A percentile compares a stretch with the other conserved stretches of the same genome.
phyloP scores from a whole-genome alignment of 2,113 vertebrate genomes.

The Engraulis encrasicolus region DNA sequence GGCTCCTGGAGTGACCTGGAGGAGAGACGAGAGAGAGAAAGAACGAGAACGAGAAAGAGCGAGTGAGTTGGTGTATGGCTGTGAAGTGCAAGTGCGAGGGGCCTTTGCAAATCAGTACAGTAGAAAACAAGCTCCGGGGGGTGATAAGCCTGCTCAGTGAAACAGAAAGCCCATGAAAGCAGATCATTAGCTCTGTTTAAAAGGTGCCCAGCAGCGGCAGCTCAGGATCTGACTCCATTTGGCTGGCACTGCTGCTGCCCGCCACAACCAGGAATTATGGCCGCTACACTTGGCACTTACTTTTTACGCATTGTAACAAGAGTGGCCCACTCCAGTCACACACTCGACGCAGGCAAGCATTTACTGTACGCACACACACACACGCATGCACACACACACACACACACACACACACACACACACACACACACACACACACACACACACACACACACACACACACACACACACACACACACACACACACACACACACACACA shows the following conservation, averaged over 20 bases:
- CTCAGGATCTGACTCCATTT: neutral
- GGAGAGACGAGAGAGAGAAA: no score
- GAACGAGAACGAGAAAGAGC: no score
- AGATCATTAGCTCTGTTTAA: constrained; percentile 12
- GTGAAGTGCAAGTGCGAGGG: neutral
- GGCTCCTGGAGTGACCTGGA: neutral
- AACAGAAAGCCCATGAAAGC: neutral
- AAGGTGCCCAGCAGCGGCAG: neutral
- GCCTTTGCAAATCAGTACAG: no score
- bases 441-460: neutral
- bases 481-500: no score
- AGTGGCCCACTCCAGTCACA: neutral
- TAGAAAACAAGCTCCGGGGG: neutral
- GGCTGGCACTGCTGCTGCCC: neutral
- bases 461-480: no score
- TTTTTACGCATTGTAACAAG: neutral
- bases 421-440: neutral
- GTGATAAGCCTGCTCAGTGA: neutral
- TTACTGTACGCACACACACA: neutral
- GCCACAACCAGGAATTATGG: neutral
- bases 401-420: constrained; percentile 12
- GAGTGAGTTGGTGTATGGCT: neutral
- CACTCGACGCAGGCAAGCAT: no score
- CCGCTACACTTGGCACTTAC: neutral
- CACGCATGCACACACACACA: neutral